Percentiles rank a stretch among this genome's conserved stretches.
Evolutionary conservation across 1,140 invertebrate species (phyloP).

Genomic region (Penaeus indicus): DNA sequence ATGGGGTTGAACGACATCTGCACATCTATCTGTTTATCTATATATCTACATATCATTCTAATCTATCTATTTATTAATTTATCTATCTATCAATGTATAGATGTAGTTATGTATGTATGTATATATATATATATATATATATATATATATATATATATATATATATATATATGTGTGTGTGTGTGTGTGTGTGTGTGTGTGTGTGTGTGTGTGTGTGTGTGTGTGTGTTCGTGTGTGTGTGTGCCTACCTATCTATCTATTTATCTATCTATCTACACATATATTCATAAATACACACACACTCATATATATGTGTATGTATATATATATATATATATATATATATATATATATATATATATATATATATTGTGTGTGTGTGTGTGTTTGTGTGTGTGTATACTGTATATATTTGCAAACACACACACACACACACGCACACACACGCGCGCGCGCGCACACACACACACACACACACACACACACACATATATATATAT

Average conservation of each 20-base stretch:
- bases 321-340: slow-evolving; percentile 8
- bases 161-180: background rate
- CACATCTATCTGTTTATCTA: too few species aligned
- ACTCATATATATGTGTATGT: background rate
- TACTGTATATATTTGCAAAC: background rate
- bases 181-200: background rate
- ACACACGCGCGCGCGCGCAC: too few species aligned
- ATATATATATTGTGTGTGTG: background rate
- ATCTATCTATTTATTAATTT: too few species aligned
- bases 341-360: slow-evolving; percentile 14
- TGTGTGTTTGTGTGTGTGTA: slow-evolving; percentile 9
- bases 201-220: background rate
- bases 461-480: background rate
- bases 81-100: background rate
- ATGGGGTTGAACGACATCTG: background rate
- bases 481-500: background rate
- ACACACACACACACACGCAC: too few species aligned
- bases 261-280: too few species aligned
- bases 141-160: background rate
- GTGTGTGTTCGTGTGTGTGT: background rate
- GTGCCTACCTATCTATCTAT: background rate
- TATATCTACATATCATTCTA: background rate
- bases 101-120: slow-evolving; percentile 7
- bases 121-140: slow-evolving; percentile 18
- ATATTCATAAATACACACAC: too few species aligned